Conservation (phyloP, 2,113 vertebrate genomes). For the Podarcis cretensis region DNA sequence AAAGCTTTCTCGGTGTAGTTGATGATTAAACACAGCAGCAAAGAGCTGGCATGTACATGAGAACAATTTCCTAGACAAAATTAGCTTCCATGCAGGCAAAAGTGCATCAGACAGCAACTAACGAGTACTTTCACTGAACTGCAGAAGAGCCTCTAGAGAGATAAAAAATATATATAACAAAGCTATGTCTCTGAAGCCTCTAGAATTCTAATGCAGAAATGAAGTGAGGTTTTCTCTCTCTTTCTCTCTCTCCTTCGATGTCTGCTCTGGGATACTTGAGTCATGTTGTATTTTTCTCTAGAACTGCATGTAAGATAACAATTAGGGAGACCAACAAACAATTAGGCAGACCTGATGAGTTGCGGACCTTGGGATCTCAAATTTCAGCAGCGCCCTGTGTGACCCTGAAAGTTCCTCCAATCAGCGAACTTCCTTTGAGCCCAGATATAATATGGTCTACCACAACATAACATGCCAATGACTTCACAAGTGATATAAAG, state of each 20-base stretch:
- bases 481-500: background rate
- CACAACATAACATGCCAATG: background rate
- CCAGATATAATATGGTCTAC: background rate
- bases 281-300: background rate
- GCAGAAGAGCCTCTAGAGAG: background rate
- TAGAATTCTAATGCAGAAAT: background rate
- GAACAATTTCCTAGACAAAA: background rate
- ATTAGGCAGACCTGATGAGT: too few species aligned
- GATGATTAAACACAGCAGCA: background rate
- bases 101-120: background rate
- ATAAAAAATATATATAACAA: background rate
- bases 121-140: background rate
- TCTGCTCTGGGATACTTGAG: background rate
- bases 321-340: too few species aligned
- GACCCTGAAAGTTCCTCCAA: background rate
- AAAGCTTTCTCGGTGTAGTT: background rate
- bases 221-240: background rate
- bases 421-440: background rate
- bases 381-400: too few species aligned
- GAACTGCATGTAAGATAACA: too few species aligned
- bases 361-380: too few species aligned
- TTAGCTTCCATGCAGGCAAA: background rate
- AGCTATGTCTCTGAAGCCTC: background rate
- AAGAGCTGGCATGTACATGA: background rate
- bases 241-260: too few species aligned